Base-by-base conservation (phyloP, 2,113 vertebrate genomes). In the Lynx canadensis region DNA sequence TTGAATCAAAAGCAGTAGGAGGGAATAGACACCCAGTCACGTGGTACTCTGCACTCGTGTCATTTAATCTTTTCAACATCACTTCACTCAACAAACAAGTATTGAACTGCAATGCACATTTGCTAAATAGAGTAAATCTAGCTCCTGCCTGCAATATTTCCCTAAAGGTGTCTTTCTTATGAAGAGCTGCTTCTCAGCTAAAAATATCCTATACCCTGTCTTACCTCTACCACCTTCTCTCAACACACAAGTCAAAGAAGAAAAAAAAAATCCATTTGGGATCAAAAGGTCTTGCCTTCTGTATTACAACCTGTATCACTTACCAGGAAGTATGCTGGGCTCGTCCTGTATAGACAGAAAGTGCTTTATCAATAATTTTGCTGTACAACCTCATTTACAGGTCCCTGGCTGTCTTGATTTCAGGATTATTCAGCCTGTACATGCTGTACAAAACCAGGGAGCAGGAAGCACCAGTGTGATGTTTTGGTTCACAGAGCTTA, bases 151-250 rank as follows among this genome's bases (percentile, higher is more conserved):
- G 76, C 50, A 78, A 15, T 96, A 95, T 96, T 95, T 98, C 84
- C 91, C 73, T 95, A 92, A 92, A 87, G 76, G 31, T 50, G 12
- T 94, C 36, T 96, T 66, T 93, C 52, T 97, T 85, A 89, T 55
- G 69, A 96, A 97, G 8, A 94, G 16, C 86, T 73, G n/a, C 45
- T 88, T 97, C 92, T 97, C n/a, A 86, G 91, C 80, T 97, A 96
- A 97, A 98, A 98, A 97, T 95, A 91, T 52, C 81, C 65, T 83
- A 23, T 45, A 95, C 19, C 27, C 79, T 90, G 23, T 94, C 50
- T 97, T 88, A 88, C 89, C 91, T 94, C 66, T 81, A 69, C 76
- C 33, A 92, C 60, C 18, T 87, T 94, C 57, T 88, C 76, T 95
- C 27, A 88, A 93, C 45, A 85, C 74, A 93, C 48, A 95, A 80